phyloP scores from a whole-genome alignment of 2,113 vertebrate species.

The Ceyx margarethae region DNA sequence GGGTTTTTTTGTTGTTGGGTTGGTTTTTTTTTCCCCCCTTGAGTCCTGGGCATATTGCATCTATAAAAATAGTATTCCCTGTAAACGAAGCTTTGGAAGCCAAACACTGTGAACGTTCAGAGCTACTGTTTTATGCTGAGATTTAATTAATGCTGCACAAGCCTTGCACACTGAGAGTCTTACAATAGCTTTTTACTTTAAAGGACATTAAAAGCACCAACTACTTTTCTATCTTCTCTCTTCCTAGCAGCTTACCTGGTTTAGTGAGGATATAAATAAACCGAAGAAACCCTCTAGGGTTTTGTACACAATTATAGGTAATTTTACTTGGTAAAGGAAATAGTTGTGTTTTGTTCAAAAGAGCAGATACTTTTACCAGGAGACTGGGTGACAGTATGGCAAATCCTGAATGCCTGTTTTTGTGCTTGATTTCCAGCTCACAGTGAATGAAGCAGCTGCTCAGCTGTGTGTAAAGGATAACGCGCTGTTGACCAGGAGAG shows the following conservation, averaged over 20 bases:
- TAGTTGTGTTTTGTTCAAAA: background rate
- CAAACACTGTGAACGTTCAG: conserved; percentile 36
- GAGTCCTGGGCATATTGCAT: conserved; percentile 50
- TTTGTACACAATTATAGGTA: background rate
- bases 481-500: conserved; percentile 88
- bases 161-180: background rate
- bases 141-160: conserved; percentile 44
- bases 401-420: background rate
- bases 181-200: background rate
- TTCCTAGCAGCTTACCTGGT: background rate
- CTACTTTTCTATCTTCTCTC: background rate
- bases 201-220: background rate
- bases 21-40: background rate
- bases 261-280: background rate
- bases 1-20: background rate
- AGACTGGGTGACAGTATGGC: background rate
- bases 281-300: background rate
- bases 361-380: background rate
- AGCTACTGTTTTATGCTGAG: conserved; percentile 43
- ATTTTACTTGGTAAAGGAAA: background rate
- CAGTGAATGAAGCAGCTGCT: conserved; percentile 94
- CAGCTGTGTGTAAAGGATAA: conserved; percentile 93
- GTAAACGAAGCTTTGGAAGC: conserved; percentile 45
- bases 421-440: conserved; percentile 80
- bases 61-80: conserved; percentile 67